Evolutionary conservation across 1,140 invertebrate species (phyloP).

Genomic region (Drosophila bipectinata): DNA sequence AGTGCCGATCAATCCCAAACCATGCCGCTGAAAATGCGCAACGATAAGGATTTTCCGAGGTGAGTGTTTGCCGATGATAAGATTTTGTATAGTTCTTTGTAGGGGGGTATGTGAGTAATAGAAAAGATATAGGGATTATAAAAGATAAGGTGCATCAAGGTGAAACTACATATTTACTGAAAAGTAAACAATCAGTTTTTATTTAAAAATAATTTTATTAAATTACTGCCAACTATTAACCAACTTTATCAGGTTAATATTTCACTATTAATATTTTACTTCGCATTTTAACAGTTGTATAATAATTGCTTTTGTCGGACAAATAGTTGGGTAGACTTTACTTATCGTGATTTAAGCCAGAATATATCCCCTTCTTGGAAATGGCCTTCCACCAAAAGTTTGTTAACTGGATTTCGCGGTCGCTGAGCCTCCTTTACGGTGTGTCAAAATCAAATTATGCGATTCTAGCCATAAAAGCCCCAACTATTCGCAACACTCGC

Average conservation of each 20-base stretch:
- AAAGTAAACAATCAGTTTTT: neutral
- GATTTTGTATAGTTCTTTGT: neutral
- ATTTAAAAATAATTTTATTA: neutral
- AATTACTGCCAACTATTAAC: neutral
- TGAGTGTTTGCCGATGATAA: constrained; percentile 41
- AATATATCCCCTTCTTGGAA: neutral
- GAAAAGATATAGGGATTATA: neutral
- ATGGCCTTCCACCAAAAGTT: constrained; percentile 15
- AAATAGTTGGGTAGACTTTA: neutral
- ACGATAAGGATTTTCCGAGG: constrained; percentile 72
- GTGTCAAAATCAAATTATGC: constrained; percentile 45
- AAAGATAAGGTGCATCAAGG: constrained; percentile 11
- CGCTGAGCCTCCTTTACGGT: constrained; percentile 45
- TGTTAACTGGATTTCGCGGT: constrained; percentile 32
- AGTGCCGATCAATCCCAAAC: constrained; percentile 48
- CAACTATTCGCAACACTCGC: constrained; percentile 19
- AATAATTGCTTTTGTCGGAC: neutral
- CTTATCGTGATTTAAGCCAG: neutral
- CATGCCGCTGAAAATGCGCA: constrained; percentile 25
- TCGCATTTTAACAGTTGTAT: neutral
- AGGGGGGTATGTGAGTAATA: neutral
- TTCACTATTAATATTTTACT: neutral
- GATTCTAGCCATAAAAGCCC: constrained; percentile 27
- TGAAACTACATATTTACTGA: neutral
- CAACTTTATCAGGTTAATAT: neutral